Evolutionary conservation across 2,888 invertebrate genomes (phyloP).

Genomic region (Hoplodrina blanda): DNA sequence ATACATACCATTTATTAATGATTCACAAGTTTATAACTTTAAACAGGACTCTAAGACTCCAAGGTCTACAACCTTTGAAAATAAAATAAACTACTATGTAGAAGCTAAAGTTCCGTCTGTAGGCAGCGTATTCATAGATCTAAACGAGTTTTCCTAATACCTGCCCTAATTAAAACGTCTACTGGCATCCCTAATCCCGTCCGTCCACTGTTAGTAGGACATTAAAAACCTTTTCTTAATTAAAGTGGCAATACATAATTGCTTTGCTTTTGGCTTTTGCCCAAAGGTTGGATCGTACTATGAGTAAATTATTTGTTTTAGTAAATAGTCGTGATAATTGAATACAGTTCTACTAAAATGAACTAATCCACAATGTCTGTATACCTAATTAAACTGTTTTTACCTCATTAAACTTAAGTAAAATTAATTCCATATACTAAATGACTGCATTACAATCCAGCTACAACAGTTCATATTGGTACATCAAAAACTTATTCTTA

Average conservation of each 20-base stretch:
- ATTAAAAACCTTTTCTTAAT: constrained; percentile 35
- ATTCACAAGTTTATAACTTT: no score
- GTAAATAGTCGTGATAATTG: not conserved
- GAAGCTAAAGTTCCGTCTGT: not conserved
- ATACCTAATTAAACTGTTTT: no score
- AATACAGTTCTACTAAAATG: no score
- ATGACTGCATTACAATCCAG: no score
- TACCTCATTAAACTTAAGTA: no score
- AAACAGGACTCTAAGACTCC: no score
- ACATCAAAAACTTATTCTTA: no score
- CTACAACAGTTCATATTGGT: no score
- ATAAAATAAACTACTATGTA: constrained; percentile 7
- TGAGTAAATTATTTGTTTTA: not conserved
- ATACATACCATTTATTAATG: no score
- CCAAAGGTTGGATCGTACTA: not conserved
- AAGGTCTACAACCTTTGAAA: not conserved
- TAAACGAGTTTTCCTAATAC: constrained; percentile 51
- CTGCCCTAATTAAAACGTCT: constrained; percentile 52
- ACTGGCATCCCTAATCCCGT: constrained; percentile 29
- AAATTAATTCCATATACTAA: no score
- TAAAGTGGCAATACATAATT: constrained; percentile 37
- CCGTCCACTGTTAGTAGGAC: constrained; percentile 17
- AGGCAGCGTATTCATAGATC: constrained; percentile 45
- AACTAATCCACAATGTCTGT: no score
- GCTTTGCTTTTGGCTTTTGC: constrained; percentile 6